Evolutionary conservation across 2,888 invertebrate species (phyloP).

Genomic region (Pachydiplax longipennis): DNA sequence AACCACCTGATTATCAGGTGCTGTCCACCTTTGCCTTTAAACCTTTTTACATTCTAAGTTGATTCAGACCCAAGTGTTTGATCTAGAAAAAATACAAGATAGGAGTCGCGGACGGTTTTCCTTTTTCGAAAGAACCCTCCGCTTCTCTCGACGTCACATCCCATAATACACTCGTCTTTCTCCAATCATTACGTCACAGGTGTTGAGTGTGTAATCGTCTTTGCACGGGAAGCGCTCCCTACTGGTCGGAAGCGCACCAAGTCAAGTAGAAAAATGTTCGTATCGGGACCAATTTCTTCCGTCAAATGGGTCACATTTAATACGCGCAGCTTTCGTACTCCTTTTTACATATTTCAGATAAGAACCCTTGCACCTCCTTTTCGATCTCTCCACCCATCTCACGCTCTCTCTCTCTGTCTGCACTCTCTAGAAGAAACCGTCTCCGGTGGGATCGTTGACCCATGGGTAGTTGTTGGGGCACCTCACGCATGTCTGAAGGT

Average conservation of each 20-base stretch:
- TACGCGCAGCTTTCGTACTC: neutral
- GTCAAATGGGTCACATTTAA: neutral
- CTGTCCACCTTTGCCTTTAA: neutral
- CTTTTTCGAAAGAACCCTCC: neutral
- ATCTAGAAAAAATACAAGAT: neutral
- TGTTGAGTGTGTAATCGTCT: neutral
- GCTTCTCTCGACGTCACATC: neutral
- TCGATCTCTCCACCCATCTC: neutral
- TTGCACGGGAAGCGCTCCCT: neutral
- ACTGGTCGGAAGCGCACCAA: neutral
- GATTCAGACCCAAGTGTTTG: neutral
- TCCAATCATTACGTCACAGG: neutral
- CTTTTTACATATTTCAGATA: neutral
- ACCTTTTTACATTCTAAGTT: neutral
- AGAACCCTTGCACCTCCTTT: neutral
- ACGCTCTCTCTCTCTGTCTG: neutral
- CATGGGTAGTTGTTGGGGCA: constrained; percentile 96
- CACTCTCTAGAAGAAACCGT: constrained; percentile 80
- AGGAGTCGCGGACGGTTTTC: neutral
- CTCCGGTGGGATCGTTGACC: constrained; percentile 90
- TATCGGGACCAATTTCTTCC: neutral
- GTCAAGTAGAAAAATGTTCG: neutral
- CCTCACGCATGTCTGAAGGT: constrained; percentile 90
- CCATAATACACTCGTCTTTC: neutral
- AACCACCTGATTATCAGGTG: neutral